phyloP scores from a whole-genome alignment of 2,888 invertebrate species.

The Chrysolina americana region DNA sequence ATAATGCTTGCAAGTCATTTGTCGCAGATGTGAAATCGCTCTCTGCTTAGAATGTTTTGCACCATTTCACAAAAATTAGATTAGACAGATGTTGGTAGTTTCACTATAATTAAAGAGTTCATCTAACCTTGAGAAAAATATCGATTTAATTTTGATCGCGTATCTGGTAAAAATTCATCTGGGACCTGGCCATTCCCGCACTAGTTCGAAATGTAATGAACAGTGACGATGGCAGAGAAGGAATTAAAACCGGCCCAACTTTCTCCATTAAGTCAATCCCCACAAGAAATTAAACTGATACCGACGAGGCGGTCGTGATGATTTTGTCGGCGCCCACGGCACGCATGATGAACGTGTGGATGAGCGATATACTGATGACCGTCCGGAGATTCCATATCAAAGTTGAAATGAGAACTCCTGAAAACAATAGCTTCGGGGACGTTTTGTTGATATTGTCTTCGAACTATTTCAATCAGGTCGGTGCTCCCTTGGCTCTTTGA shows the following conservation, averaged over 20 bases:
- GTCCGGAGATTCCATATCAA: neutral
- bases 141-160: neutral
- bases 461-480: slow-evolving; percentile 5
- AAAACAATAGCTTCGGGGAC: slow-evolving; percentile 1
- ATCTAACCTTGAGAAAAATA: no score
- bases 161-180: neutral
- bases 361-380: slow-evolving; percentile 36
- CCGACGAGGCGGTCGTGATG: slow-evolving; percentile 57
- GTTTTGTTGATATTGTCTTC: slow-evolving; percentile 9
- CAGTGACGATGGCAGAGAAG: slow-evolving; percentile 42
- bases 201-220: slow-evolving; percentile 36
- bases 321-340: slow-evolving; percentile 58
- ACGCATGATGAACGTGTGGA: slow-evolving; percentile 58
- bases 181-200: slow-evolving; percentile 20
- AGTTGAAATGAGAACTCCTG: neutral
- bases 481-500: neutral
- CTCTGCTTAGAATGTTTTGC: no score
- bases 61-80: no score
- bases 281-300: slow-evolving; percentile 63
- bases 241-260: slow-evolving; percentile 63
- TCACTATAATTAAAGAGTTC: no score
- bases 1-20: no score
- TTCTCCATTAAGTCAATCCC: slow-evolving; percentile 64
- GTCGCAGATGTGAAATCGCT: no score
- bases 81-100: no score